Percentiles rank a stretch among this genome's conserved stretches.
Conservation (phyloP, 2,797 vertebrate genomes). For the Neosilurus mollespiculum region DNA sequence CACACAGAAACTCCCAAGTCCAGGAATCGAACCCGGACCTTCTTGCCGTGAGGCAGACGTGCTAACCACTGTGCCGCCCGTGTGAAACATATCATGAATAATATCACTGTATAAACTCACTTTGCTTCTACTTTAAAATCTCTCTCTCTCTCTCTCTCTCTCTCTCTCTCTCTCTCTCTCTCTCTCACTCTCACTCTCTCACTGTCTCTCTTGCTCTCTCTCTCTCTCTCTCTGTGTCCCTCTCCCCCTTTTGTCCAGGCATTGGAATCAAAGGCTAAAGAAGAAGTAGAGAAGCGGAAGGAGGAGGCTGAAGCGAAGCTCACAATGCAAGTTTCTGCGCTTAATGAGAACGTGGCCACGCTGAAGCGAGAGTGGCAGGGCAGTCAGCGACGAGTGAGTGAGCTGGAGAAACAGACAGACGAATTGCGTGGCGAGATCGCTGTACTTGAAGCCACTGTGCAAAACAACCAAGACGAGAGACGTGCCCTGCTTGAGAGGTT, state of each 20-base stretch:
- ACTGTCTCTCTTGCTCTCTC: too few species aligned
- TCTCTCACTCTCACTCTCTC: too few species aligned
- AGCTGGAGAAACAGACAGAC: constrained; percentile 95
- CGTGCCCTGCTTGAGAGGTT: constrained; percentile 92
- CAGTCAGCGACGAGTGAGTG: constrained; percentile 86
- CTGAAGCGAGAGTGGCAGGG: constrained; percentile 96
- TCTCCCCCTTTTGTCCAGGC: constrained; percentile 62
- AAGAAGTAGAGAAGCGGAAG: constrained; percentile 77
- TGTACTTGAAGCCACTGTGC: constrained; percentile 94
- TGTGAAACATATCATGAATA: too few species aligned
- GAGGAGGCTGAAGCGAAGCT: constrained; percentile 87
- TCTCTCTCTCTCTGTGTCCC: too few species aligned
- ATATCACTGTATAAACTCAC: not conserved
- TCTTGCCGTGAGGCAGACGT: too few species aligned
- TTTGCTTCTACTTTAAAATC: too few species aligned
- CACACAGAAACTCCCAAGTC: too few species aligned
- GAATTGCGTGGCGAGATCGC: constrained; percentile 95
- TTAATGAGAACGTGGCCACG: constrained; percentile 94
- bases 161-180: not conserved
- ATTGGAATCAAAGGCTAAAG: constrained; percentile 82
- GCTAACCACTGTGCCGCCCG: too few species aligned
- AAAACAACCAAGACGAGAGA: constrained; percentile 97
- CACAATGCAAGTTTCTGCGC: constrained; percentile 84
- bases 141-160: not conserved
- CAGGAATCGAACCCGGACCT: too few species aligned